phyloP scores from a whole-genome alignment of 1,140 invertebrate species.

The Conus betulinus region DNA sequence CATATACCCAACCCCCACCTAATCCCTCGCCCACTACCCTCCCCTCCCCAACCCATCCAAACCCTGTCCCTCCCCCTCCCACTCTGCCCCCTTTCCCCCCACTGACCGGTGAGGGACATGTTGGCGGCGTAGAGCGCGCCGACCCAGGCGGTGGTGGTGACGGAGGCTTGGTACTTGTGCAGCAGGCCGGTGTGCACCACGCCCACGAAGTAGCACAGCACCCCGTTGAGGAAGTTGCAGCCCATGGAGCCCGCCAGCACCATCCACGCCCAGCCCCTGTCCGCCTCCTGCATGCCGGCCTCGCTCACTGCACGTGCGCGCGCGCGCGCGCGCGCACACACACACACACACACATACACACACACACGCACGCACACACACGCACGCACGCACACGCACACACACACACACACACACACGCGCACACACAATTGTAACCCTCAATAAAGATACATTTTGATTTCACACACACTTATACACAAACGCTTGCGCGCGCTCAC shows the following conservation, averaged over 20 bases:
- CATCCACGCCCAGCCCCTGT: constrained; percentile 34
- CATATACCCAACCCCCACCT: no score
- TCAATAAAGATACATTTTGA: no score
- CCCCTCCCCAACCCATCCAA: no score
- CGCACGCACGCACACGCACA: not conserved
- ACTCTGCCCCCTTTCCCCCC: not conserved
- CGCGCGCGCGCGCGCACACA: not conserved
- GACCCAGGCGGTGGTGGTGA: constrained; percentile 30
- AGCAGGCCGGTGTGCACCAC: constrained; percentile 27
- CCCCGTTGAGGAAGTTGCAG: constrained; percentile 21
- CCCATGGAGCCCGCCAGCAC: constrained; percentile 21
- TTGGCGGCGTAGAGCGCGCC: constrained; percentile 27
- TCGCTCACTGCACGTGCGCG: not conserved
- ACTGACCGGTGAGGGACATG: constrained; percentile 22
- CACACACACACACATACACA: not conserved
- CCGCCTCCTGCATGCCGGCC: not conserved
- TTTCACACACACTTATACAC: no score
- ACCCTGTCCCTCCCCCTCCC: no score
- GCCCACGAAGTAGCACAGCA: constrained; percentile 26
- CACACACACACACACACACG: not conserved
- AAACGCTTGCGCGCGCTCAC: no score
- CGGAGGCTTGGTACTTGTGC: constrained; percentile 18
- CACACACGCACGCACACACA: not conserved
- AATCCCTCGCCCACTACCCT: no score
- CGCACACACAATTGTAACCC: no score